Evolutionary conservation across 2,113 vertebrate species (phyloP).

Genomic region (Dipodomys spectabilis): DNA sequence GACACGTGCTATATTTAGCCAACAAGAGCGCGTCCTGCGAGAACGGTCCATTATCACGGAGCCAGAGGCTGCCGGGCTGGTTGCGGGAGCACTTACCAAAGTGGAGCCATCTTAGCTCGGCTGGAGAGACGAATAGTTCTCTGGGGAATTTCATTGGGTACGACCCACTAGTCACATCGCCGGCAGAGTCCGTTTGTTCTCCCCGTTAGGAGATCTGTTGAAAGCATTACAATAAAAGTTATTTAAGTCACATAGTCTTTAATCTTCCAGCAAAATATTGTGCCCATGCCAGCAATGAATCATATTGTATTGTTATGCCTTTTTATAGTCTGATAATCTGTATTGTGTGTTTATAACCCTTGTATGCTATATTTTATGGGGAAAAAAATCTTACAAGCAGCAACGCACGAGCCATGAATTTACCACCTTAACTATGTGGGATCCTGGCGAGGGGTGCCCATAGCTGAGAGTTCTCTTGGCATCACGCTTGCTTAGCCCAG

Average conservation of each 20-base stretch:
- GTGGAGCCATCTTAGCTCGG: conserved; percentile 30
- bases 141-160: conserved; percentile 50
- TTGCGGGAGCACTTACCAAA: conserved; percentile 40
- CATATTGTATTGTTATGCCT: conserved; percentile 76
- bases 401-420: conserved; percentile 66
- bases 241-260: conserved; percentile 80
- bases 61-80: conserved; percentile 33
- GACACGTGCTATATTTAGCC: conserved; percentile 51
- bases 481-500: rapidly evolving
- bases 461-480: background rate
- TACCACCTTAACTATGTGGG: conserved; percentile 52
- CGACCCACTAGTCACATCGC: conserved; percentile 50
- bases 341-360: conserved; percentile 82
- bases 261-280: conserved; percentile 80
- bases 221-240: conserved; percentile 80
- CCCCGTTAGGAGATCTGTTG: conserved; percentile 70
- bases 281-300: conserved; percentile 78
- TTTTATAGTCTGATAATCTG: conserved; percentile 81
- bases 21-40: conserved; percentile 27
- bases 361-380: conserved; percentile 75
- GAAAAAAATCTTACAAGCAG: conserved; percentile 28
- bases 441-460: background rate
- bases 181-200: conserved; percentile 74
- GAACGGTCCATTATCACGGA: conserved; percentile 19
- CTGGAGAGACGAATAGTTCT: conserved; percentile 43